A percentile compares a stretch with the other conserved stretches of the same genome.
Conservation (phyloP, 2,113 vertebrate genomes). For the Pongo abelii region DNA sequence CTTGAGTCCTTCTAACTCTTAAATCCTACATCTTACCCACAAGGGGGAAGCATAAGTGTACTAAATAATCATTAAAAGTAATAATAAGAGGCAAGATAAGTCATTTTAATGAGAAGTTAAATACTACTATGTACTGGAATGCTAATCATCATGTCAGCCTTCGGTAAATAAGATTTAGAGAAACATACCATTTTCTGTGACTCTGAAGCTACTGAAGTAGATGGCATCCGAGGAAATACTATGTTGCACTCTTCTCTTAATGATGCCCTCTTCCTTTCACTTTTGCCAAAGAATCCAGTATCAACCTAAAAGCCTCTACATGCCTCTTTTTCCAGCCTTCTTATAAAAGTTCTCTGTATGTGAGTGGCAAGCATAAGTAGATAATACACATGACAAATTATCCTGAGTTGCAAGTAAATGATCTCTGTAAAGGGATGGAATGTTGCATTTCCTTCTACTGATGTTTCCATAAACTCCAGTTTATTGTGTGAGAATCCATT, state of each 20-base stretch:
- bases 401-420: not conserved
- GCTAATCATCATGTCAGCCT: not conserved
- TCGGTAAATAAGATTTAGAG: not conserved
- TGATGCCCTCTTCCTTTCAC: not conserved
- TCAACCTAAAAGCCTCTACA: not conserved
- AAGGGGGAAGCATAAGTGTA: slow-evolving; percentile 6
- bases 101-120: not conserved
- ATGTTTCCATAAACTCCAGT: not conserved
- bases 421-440: not conserved
- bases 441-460: not conserved
- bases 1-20: not conserved
- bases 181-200: not conserved
- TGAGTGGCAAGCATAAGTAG: not conserved
- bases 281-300: not conserved
- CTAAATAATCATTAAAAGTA: slow-evolving; percentile 23
- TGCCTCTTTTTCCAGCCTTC: not conserved
- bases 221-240: not conserved
- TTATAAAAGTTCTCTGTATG: not conserved
- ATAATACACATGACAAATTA: not conserved
- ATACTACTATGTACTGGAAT: not conserved
- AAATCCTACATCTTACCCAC: not conserved
- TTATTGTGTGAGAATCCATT: not conserved
- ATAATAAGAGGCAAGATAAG: not conserved
- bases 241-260: not conserved
- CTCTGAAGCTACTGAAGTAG: not conserved